Evolutionary conservation across 1,140 invertebrate species (phyloP).

Genomic region (Sogatella furcifera): DNA sequence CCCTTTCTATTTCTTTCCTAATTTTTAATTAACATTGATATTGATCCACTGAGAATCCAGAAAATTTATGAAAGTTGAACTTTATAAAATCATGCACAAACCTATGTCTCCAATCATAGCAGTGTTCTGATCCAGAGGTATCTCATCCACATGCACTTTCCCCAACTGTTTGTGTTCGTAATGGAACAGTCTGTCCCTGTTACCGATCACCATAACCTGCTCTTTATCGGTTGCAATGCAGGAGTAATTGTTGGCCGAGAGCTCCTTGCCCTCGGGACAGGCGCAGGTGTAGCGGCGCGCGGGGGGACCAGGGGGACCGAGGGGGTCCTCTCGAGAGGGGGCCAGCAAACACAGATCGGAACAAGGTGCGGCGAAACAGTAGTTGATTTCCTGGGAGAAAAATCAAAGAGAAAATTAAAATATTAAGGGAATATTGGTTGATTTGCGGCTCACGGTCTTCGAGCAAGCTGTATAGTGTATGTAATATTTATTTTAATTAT

Average conservation of each 20-base stretch:
- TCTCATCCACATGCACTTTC: constrained; percentile 25
- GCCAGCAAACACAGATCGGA: constrained; percentile 71
- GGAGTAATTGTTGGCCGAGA: constrained; percentile 37
- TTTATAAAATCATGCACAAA: too few relatives aligned
- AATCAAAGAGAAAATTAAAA: constrained; percentile 5
- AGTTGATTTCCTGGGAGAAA: constrained; percentile 46
- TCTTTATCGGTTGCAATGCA: constrained; percentile 30
- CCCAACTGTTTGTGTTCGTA: constrained; percentile 33
- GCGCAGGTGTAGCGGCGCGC: constrained; percentile 48
- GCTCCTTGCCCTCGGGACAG: constrained; percentile 60
- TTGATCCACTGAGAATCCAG: too few relatives aligned
- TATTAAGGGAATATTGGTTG: too few relatives aligned
- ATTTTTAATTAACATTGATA: too few relatives aligned
- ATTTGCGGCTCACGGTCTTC: too few relatives aligned
- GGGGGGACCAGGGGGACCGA: constrained; percentile 18
- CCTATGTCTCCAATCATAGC: too few relatives aligned
- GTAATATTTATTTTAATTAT: too few relatives aligned
- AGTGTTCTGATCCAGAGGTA: constrained; percentile 5
- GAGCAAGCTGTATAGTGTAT: too few relatives aligned
- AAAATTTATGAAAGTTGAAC: too few relatives aligned
- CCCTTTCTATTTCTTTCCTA: too few relatives aligned
- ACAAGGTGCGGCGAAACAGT: constrained; percentile 55
- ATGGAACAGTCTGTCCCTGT: constrained; percentile 26
- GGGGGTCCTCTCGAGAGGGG: constrained; percentile 32
- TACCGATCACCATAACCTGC: constrained; percentile 25